These are phyloP conservation scores for Camponotus pennsylvanicus DNA, from an alignment of 1,140 invertebrate species.

Conservation along the genomic window DNA sequence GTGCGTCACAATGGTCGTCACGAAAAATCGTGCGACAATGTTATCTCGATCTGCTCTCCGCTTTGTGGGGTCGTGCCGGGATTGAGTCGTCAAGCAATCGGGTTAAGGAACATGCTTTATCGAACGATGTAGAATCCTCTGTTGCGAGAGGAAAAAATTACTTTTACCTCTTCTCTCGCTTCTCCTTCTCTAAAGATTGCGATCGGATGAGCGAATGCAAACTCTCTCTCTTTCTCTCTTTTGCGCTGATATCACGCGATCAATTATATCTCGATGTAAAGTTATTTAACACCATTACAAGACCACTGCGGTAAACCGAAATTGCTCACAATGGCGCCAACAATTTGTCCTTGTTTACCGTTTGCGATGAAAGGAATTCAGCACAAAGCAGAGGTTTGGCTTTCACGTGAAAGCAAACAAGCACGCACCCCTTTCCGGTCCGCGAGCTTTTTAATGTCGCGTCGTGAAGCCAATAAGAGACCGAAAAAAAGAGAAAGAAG, in stretches of 20 bases:
- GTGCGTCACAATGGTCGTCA: conserved; percentile 70
- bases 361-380: conserved; percentile 56
- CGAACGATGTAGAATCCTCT: conserved; percentile 34
- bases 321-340: conserved; percentile 58
- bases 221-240: neutral
- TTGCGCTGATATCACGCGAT: neutral
- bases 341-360: conserved; percentile 68
- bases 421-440: conserved; percentile 50
- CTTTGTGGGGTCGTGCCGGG: conserved; percentile 51
- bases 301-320: conserved; percentile 40
- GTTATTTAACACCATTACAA: conserved; percentile 42
- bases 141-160: conserved; percentile 32
- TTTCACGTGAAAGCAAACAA: conserved; percentile 74
- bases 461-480: conserved; percentile 60
- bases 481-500: conserved; percentile 4
- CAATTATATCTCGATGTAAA: neutral
- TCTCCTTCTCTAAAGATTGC: neutral
- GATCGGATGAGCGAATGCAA: conserved; percentile 3
- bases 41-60: conserved; percentile 75
- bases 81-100: conserved; percentile 73
- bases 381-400: conserved; percentile 70
- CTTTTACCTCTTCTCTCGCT: neutral
- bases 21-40: conserved; percentile 74
- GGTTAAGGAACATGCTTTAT: conserved; percentile 42
- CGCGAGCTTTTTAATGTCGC: conserved; percentile 46